phyloP scores from a whole-genome alignment of 2,113 vertebrate genomes.

The Spea multiplicata region DNA sequence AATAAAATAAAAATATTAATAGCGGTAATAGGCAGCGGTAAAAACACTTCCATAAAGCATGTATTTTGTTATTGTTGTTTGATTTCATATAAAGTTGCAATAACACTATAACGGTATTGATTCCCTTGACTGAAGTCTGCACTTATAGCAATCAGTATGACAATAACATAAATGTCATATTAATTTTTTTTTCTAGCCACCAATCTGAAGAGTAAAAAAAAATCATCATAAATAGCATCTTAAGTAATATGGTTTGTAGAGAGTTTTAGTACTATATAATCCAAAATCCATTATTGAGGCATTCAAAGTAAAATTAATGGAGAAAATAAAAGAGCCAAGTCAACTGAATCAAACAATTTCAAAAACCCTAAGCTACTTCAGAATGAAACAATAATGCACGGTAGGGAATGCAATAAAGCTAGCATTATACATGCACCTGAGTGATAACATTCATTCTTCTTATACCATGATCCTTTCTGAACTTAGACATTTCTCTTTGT shows the following conservation, averaged over 20 bases:
- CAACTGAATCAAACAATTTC: conserved; percentile 40
- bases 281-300: conserved; percentile 33
- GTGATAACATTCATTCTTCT: conserved; percentile 7
- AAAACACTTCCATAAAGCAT: background rate
- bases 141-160: conserved; percentile 15
- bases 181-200: conserved; percentile 6
- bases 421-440: conserved; percentile 31
- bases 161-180: conserved; percentile 15
- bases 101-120: conserved; percentile 4
- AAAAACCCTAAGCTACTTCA: conserved; percentile 34
- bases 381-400: conserved; percentile 34
- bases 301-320: conserved; percentile 35
- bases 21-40: background rate
- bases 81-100: background rate
- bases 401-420: conserved; percentile 30
- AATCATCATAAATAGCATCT: conserved; percentile 32
- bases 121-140: background rate
- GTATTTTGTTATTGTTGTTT: background rate
- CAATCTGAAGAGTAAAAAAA: conserved; percentile 18
- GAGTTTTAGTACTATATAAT: conserved; percentile 26
- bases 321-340: conserved; percentile 24
- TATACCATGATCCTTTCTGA: conserved; percentile 6
- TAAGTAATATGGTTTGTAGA: conserved; percentile 36
- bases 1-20: background rate
- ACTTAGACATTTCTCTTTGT: background rate